Base-by-base conservation (phyloP, 2,888 invertebrate species). In the Priocnemis perturbator region DNA sequence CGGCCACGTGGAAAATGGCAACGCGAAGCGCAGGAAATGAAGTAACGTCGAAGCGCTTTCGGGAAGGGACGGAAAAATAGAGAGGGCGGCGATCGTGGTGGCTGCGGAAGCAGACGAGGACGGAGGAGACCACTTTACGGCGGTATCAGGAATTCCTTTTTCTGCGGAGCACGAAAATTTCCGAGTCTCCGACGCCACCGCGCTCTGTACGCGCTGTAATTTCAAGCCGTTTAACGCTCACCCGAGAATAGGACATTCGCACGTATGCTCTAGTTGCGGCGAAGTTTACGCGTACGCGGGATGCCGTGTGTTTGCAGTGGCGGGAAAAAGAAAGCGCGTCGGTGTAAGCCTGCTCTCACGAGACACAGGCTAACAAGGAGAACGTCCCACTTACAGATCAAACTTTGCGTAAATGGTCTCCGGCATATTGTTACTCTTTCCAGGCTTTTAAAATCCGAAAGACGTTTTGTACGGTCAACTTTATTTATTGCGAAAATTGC, bases 121-220 rank as follows among this genome's bases (percentile, higher is more conserved):
- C 59, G 48, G 26, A 53, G 17, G 58, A 62, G 67, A 64, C 63
- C 62, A 62, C 67, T 57, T 64, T 60, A 63, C 62, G 45, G 60
- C 30, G 53, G 64, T 78, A 78, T 78, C 78, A 66, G 66, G 58
- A 65, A 77, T 78, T 78, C 69, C 77, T 78, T 73, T 76, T 74
- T 72, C 67, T 21, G 55, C 61, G 68, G 60, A 45, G 1, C 37
- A 23, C 19, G 59, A 60, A 61, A 71, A 74, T 71, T 67, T 74
- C 61, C 69, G 56, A 17, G 62, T 47, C 56, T 17, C 47, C 55
- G 20, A n/a, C 52, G 53, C 60, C 53, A 50, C 17, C 57, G 59
- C 26, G n/a, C n/a, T n/a, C 3, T 26, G 47, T 37, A 55, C 50
- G 14, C 60, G 61, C 68, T 69, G 75, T 75, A 77, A 77, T 77